A percentile compares a stretch with the other conserved stretches of the same genome.
Evolutionary conservation across 2,797 vertebrate species (phyloP).

Genomic region (Girardinus metallicus): DNA sequence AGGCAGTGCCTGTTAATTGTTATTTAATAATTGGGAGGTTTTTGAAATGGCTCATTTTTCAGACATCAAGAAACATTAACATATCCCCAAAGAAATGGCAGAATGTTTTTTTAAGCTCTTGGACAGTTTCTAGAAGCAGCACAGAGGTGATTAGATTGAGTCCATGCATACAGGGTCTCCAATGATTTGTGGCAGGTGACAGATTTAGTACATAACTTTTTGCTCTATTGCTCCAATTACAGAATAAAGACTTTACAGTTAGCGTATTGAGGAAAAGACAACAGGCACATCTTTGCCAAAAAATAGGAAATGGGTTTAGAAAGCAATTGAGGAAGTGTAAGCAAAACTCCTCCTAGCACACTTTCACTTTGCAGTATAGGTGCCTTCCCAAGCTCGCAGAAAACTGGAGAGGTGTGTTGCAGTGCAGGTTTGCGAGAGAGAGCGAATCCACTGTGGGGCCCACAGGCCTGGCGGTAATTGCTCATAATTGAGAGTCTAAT

Average conservation of each 20-base stretch:
- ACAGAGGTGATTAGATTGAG: constrained; percentile 7
- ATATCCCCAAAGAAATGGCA: no score
- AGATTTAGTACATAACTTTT: constrained; percentile 35
- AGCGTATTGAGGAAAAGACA: constrained; percentile 16
- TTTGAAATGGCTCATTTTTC: no score
- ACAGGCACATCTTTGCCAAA: not conserved
- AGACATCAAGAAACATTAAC: no score
- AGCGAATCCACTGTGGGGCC: constrained; percentile 73
- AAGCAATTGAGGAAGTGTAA: constrained; percentile 59
- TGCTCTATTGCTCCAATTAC: constrained; percentile 27
- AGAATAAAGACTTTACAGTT: constrained; percentile 18
- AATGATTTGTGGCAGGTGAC: constrained; percentile 14
- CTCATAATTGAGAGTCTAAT: constrained; percentile 84
- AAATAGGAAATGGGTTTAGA: constrained; percentile 39
- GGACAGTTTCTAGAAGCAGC: not conserved
- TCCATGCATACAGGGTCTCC: constrained; percentile 15
- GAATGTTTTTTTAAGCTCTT: no score
- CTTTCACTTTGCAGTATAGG: constrained; percentile 59
- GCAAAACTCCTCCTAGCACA: constrained; percentile 35
- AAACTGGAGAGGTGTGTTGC: constrained; percentile 44
- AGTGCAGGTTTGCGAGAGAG: constrained; percentile 62
- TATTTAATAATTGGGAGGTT: no score
- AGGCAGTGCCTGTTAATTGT: no score
- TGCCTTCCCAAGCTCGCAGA: constrained; percentile 47
- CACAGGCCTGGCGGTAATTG: constrained; percentile 80